A percentile compares a stretch with the other conserved stretches of the same genome.
Conservation (phyloP, 1,140 invertebrate genomes). For the Cotesia chilonis region DNA sequence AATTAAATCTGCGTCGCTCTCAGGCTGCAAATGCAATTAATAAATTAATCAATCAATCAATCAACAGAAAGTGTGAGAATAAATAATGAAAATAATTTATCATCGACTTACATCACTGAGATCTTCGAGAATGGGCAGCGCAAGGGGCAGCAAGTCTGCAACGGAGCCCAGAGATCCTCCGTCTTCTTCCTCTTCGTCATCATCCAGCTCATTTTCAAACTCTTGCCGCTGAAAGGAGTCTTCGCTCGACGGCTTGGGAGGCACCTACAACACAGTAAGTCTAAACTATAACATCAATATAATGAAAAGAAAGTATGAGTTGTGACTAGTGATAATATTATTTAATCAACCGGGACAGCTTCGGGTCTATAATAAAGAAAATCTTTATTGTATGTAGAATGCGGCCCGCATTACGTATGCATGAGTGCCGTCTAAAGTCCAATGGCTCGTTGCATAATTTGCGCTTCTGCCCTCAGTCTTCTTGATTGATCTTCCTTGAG, state of each 20-base stretch:
- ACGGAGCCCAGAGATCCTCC: constrained; percentile 53
- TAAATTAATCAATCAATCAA: background rate
- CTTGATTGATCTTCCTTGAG: constrained; percentile 40
- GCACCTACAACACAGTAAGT: constrained; percentile 41
- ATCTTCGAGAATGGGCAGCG: constrained; percentile 58
- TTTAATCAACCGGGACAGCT: too few species aligned
- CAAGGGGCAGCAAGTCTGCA: constrained; percentile 53
- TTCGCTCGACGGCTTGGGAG: constrained; percentile 42
- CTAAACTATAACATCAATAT: constrained; percentile 24
- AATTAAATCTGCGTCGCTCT: constrained; percentile 53
- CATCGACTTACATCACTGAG: constrained; percentile 57
- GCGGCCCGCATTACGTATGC: constrained; percentile 4
- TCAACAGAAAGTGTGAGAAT: background rate
- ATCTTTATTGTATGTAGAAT: constrained; percentile 17
- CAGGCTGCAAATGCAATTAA: constrained; percentile 49
- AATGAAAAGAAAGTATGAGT: constrained; percentile 18
- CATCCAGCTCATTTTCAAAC: constrained; percentile 28
- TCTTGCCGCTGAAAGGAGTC: constrained; percentile 47
- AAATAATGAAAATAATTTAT: constrained; percentile 4
- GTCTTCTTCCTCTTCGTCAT: constrained; percentile 35
- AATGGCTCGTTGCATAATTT: constrained; percentile 22
- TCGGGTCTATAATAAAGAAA: too few species aligned
- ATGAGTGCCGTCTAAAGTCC: background rate
- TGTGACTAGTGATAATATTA: constrained; percentile 3
- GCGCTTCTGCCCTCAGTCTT: constrained; percentile 36